These are phyloP conservation scores for Thomomys bottae DNA, from an alignment of 2,113 vertebrate species.

Conservation along the genomic window DNA sequence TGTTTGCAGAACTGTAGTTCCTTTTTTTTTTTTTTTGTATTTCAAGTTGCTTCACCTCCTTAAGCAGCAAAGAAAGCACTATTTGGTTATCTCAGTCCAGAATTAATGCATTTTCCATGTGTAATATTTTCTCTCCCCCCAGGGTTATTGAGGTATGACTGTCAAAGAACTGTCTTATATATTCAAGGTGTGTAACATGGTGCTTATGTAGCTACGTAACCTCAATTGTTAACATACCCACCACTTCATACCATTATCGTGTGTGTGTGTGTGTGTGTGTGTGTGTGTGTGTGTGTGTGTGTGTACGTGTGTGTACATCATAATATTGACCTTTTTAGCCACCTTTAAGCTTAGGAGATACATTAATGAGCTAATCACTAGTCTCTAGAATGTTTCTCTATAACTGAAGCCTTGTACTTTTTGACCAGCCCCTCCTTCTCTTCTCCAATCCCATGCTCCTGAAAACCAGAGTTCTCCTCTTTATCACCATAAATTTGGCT, in stretches of 20 bases:
- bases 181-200: too few species aligned
- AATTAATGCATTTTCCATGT: constrained; percentile 36
- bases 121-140: neutral
- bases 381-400: neutral
- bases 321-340: neutral
- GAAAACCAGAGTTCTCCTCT: neutral
- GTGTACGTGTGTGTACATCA: neutral
- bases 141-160: neutral
- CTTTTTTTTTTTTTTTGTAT: constrained; percentile 10
- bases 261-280: neutral
- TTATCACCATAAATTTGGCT: neutral
- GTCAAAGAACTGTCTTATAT: neutral
- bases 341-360: neutral
- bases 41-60: neutral
- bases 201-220: too few species aligned
- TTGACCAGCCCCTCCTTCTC: neutral
- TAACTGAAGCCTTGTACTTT: neutral
- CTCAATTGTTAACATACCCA: neutral
- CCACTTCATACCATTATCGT: neutral
- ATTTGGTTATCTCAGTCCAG: neutral
- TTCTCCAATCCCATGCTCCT: neutral
- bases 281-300: too few species aligned
- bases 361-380: neutral
- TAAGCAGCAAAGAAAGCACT: neutral
- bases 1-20: neutral